Evolutionary conservation across 2,113 vertebrate species (phyloP), one percentile per base, ranked within the genome.

Genomic region (Pseudorhombus dupliciocellatus): DNA sequence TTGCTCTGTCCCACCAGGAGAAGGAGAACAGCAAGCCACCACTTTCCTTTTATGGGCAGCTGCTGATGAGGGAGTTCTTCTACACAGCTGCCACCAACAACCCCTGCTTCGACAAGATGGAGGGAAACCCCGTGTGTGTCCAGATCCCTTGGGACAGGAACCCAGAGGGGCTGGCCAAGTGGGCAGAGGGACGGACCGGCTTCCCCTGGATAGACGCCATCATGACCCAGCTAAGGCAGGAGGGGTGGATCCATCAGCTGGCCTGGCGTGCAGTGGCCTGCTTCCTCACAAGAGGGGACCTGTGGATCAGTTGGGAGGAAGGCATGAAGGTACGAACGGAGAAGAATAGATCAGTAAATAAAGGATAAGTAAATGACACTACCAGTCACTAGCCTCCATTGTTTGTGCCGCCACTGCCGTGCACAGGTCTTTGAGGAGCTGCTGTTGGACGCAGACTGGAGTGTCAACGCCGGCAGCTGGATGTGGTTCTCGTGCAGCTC

Each of bases 291-390:
- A 93, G 97, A 65, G 97, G 97, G 59, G 97, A 98, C 91, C 94
- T 99, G 26, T 99, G 97, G 97, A 94, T 99, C 91, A 96, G 95
- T 86, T 99, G 97, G 97, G 97, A 99, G 79, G 97, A 99, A 92
- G 97, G 97, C 82, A 95, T 98, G 95, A 98, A 97, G 94, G 97
- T 97, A 86, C 44, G 44, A 44, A 24, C 0, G 1, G 4, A 69
- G 26, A 50, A 48, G n/a, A 64, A 26, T 11, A 9, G 20, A 48
- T 48, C 31, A 34, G 7, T 48, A n/a, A n/a, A 48, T 8, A 20
- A 48, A 48, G 12, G 2, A 15, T 26, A 1, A 46, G 11, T 53
- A n/a, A 66, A 44, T 44, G 1, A 34, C 54, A 16, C 22, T 16
- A 9, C 40, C 50, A 4, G 2, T 68, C 0, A 22, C 12, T 5